Base-by-base conservation (phyloP, 2,113 vertebrate species). In the Petromus typicus region DNA sequence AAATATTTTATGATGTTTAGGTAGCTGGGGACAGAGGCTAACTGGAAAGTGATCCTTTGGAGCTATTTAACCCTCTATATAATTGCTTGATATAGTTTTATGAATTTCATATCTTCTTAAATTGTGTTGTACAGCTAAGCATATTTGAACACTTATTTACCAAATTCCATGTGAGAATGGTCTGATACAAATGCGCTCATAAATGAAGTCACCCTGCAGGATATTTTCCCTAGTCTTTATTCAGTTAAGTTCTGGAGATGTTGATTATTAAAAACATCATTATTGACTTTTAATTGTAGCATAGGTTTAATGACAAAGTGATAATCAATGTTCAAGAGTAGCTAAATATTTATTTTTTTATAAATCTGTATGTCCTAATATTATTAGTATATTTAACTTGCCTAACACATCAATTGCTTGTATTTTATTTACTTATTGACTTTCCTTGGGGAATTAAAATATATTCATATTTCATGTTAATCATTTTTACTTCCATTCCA, bases 1-100 rank as follows among this genome's bases (percentile, higher is more conserved):
- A 93, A 86, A 81, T 84, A 54, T 66, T 76, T 93, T 54, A 43
- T 11, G 23, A 75, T 13, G 75, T 71, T 94, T 75, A 93, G 90
- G 48, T 84, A 63, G 14, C 40, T 87, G n/a, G 81, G 16, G 14
- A 23, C 14, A 25, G 1, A 89, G 20, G 7, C 2, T 66, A 90
- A 18, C 0, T 45, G 25, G 7, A 80, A 95, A 83, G 66, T 56
- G 57, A 91, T 75, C 89, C 27, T 57, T 10, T 30, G 20, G 23
- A 89, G 14, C 66, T 27, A 16, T 48, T 20, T 59, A 57, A 81
- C 1, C 20, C 57, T 40, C 40, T 20, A 43, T 30, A 88, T 54
- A n/a, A 37, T 61, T 67, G 40, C 23, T 37, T 37, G 20, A 7
- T 30, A 5, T 27, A n/a, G 0, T 4, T 92, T 63, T 30, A 37